These are phyloP conservation scores for Archocentrus centrarchus DNA, from an alignment of 2,113 vertebrate species.

Conservation along the genomic window DNA sequence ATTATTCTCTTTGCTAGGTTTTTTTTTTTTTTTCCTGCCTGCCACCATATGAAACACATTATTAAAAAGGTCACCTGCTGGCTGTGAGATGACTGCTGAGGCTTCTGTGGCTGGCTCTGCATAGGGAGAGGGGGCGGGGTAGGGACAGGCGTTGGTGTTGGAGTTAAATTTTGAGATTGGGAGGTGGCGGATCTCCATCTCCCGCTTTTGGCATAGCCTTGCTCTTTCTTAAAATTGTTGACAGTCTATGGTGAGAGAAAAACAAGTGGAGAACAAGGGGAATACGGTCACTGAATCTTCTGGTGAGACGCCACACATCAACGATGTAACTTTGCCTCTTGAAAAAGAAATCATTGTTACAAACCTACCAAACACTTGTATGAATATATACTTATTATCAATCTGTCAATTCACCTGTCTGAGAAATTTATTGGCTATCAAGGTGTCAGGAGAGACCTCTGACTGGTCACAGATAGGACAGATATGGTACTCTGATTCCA, in stretches of 20 bases:
- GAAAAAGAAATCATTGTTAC: neutral
- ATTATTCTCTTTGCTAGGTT: neutral
- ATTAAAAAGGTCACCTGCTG: slow-evolving; percentile 79
- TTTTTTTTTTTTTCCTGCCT: neutral
- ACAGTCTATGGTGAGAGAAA: slow-evolving; percentile 84
- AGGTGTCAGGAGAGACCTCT: slow-evolving; percentile 93
- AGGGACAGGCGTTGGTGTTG: slow-evolving; percentile 68
- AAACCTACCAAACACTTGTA: neutral
- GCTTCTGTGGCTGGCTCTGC: slow-evolving; percentile 77
- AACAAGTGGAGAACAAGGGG: neutral
- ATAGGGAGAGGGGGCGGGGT: slow-evolving; percentile 33
- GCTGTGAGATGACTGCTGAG: slow-evolving; percentile 78
- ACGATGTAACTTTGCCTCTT: neutral
- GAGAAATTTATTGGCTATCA: slow-evolving; percentile 97
- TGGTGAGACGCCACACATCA: neutral
- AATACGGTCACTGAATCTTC: neutral
- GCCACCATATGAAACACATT: neutral
- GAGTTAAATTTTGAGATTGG: slow-evolving; percentile 73
- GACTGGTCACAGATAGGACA: slow-evolving; percentile 93
- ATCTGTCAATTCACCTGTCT: slow-evolving; percentile 85
- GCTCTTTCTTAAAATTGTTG: slow-evolving; percentile 96
- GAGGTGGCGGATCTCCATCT: slow-evolving; percentile 56
- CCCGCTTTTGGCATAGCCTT: slow-evolving; percentile 84
- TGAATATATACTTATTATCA: neutral
- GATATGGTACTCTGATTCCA: slow-evolving; percentile 94